Conservation (phyloP, 2,797 vertebrate genomes). For the Tenualosa ilisha region DNA sequence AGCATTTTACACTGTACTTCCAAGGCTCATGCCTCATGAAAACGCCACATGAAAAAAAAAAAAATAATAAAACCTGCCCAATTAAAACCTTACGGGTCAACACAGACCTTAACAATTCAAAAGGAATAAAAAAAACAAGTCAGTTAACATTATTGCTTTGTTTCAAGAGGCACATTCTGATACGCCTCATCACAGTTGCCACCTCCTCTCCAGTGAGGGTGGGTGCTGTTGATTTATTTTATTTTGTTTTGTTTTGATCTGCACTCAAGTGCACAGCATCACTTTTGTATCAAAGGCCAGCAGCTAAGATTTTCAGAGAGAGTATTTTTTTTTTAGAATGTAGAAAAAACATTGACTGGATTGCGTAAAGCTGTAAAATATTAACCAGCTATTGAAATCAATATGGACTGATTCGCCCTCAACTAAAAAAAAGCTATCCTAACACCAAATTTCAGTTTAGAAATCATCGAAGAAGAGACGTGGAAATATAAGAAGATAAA, state of each 20-base stretch:
- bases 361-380: not conserved
- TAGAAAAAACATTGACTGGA: too few species aligned
- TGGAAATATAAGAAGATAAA: conserved; percentile 66
- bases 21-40: conserved; percentile 32
- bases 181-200: not conserved
- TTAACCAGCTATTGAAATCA: not conserved
- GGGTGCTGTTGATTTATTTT: conserved; percentile 28
- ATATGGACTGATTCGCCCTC: not conserved
- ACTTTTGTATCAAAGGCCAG: conserved; percentile 33
- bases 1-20: conserved; percentile 74
- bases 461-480: conserved; percentile 40
- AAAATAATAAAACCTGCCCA: conserved; percentile 27
- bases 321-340: conserved; percentile 10
- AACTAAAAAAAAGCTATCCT: not conserved
- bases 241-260: conserved; percentile 1
- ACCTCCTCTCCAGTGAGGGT: conserved; percentile 30
- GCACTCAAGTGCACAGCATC: conserved; percentile 1
- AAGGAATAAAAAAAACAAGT: not conserved
- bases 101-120: not conserved
- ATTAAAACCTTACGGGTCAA: not conserved
- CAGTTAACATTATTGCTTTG: not conserved
- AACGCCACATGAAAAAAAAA: conserved; percentile 37
- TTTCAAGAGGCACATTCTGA: not conserved
- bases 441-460: conserved; percentile 44
- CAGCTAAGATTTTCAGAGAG: conserved; percentile 49